A percentile compares a stretch with the other conserved stretches of the same genome.
Evolutionary conservation across 2,888 invertebrate genomes (phyloP).

Genomic region (Brachynemurus nebulosus): DNA sequence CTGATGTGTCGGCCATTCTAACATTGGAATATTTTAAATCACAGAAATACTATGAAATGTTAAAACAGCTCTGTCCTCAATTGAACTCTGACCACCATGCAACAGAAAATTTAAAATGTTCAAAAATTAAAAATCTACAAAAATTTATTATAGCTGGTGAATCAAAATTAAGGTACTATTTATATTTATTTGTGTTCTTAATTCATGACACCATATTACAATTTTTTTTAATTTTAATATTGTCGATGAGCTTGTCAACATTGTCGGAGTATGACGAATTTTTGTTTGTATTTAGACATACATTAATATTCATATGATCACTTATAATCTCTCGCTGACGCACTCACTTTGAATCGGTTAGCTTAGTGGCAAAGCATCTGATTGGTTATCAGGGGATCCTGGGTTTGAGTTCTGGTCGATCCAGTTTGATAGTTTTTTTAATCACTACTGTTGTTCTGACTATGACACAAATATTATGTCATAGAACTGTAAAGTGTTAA

Average conservation of each 20-base stretch:
- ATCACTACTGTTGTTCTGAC: too few species aligned
- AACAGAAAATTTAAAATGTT: neutral
- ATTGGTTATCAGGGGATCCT: too few species aligned
- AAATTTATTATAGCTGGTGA: constrained; percentile 43
- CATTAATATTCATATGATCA: too few species aligned
- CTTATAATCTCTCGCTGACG: too few species aligned
- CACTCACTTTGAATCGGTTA: too few species aligned
- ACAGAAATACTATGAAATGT: constrained; percentile 51
- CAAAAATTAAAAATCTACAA: neutral
- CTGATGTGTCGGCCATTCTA: constrained; percentile 50
- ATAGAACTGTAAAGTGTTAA: too few species aligned
- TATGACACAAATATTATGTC: too few species aligned
- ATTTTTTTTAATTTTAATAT: constrained; percentile 21
- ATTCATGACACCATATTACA: constrained; percentile 31
- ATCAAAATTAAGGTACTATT: constrained; percentile 37
- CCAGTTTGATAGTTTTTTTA: too few species aligned
- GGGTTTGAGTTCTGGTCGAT: too few species aligned
- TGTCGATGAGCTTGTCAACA: neutral
- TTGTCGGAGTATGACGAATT: neutral
- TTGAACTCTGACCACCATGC: constrained; percentile 31
- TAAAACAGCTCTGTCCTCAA: constrained; percentile 45
- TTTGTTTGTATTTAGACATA: too few species aligned
- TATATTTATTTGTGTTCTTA: constrained; percentile 26
- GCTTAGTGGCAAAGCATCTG: too few species aligned
- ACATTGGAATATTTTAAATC: constrained; percentile 45